phyloP scores from a whole-genome alignment of 2,113 vertebrate species.

The Anolis carolinensis region DNA sequence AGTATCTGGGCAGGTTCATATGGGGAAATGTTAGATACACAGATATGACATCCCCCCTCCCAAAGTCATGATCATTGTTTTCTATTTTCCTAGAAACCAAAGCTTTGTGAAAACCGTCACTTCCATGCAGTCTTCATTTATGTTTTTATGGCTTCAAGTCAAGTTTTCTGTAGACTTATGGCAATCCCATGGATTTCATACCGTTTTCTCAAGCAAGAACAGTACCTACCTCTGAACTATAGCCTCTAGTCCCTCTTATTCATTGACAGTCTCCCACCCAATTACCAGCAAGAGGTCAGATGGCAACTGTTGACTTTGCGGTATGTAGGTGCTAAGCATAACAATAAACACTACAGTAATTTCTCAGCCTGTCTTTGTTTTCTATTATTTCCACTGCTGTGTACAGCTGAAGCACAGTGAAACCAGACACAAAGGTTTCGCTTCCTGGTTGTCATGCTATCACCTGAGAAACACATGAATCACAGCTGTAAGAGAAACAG shows the following conservation, averaged over 20 bases:
- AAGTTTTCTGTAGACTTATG: too few relatives aligned
- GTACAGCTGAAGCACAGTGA: neutral
- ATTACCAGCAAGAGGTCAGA: too few relatives aligned
- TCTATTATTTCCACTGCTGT: conserved; percentile 10
- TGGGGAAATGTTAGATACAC: too few relatives aligned
- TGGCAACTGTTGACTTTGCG: too few relatives aligned
- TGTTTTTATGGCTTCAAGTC: neutral
- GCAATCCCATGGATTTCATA: too few relatives aligned
- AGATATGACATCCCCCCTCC: neutral
- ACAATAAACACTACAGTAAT: neutral
- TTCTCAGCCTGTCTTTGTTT: neutral
- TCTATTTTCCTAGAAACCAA: neutral
- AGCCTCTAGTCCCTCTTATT: too few relatives aligned
- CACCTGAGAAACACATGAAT: neutral
- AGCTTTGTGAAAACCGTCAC: neutral
- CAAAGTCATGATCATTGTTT: neutral
- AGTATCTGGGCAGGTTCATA: neutral
- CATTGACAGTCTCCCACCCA: too few relatives aligned
- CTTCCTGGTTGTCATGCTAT: neutral
- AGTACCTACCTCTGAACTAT: too few relatives aligned
- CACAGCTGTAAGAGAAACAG: neutral
- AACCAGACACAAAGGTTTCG: conserved; percentile 4
- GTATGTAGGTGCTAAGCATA: neutral
- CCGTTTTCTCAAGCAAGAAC: too few relatives aligned
- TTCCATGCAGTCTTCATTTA: neutral